Evolutionary conservation across 1,140 invertebrate species (phyloP).

Genomic region (Leptopilina boulardi): DNA sequence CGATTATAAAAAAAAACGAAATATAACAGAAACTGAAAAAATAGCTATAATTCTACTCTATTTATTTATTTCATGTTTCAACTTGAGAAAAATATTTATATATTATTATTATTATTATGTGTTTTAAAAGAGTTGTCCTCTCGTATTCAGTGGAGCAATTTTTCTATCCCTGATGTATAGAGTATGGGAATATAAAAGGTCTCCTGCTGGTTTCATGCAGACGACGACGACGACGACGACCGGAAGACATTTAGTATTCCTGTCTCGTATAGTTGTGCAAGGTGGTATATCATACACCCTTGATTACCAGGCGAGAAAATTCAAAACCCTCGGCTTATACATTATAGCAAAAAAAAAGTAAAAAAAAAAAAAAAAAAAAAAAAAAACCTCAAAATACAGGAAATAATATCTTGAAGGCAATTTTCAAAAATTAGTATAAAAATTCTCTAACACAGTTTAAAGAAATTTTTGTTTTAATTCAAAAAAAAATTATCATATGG

Average conservation of each 20-base stretch:
- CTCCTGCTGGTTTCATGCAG: slow-evolving; percentile 12
- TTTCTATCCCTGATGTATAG: background rate
- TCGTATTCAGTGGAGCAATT: slow-evolving; percentile 11
- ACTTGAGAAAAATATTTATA: no score
- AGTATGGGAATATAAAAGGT: slow-evolving; percentile 18
- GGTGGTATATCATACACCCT: slow-evolving; percentile 12
- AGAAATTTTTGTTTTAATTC: no score
- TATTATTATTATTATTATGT: no score
- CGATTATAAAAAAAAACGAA: no score
- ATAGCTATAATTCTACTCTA: no score
- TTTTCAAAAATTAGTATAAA: no score
- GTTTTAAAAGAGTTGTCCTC: background rate
- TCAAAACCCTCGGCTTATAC: background rate
- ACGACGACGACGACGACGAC: slow-evolving; percentile 9
- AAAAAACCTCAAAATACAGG: background rate
- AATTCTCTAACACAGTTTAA: no score
- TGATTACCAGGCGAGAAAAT: slow-evolving; percentile 32
- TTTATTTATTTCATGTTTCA: no score
- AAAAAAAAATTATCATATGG: no score
- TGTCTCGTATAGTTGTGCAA: slow-evolving; percentile 6
- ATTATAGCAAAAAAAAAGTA: slow-evolving; percentile 14
- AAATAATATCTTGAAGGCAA: background rate
- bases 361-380: background rate
- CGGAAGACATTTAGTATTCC: slow-evolving; percentile 16
- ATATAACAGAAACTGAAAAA: no score